These are phyloP conservation scores for Lampris incognitus DNA, from an alignment of 2,113 vertebrate genomes.

Conservation along the genomic window DNA sequence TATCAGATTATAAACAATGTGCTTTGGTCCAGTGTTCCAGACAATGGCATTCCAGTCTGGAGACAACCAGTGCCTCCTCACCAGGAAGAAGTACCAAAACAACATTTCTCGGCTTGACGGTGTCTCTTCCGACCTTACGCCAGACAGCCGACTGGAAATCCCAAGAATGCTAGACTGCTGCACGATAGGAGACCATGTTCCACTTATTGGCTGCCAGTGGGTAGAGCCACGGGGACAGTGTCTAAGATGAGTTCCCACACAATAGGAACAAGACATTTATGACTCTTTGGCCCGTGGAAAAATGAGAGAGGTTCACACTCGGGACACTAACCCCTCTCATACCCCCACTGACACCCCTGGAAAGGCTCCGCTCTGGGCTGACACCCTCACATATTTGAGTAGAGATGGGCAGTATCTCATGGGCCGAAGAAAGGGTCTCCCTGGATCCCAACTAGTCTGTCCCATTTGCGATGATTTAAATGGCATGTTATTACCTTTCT, in stretches of 20 bases:
- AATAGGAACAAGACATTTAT: conserved; percentile 86
- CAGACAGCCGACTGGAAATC: conserved; percentile 84
- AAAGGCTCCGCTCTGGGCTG: conserved; percentile 55
- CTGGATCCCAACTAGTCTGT: conserved; percentile 72
- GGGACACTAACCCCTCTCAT: conserved; percentile 54
- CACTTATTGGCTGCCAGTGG: conserved; percentile 84
- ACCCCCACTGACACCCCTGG: conserved; percentile 63
- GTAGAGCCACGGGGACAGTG: conserved; percentile 78
- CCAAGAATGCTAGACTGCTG: conserved; percentile 85
- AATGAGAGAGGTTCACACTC: conserved; percentile 71
- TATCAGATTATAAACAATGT: conserved; percentile 6
- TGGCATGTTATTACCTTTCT: conserved; percentile 77
- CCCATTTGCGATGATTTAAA: conserved; percentile 83
- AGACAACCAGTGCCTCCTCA: conserved; percentile 65
- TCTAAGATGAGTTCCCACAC: conserved; percentile 83
- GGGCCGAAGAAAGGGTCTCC: conserved; percentile 67
- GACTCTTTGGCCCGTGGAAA: conserved; percentile 69
- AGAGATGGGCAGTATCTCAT: conserved; percentile 47
- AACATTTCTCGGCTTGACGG: conserved; percentile 67
- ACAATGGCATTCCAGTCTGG: conserved; percentile 81
- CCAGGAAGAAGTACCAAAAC: conserved; percentile 67
- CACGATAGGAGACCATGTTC: conserved; percentile 85
- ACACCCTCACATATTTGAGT: conserved; percentile 67
- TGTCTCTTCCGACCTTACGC: conserved; percentile 68
- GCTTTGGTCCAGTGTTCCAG: conserved; percentile 20